Conservation (phyloP, 1,140 invertebrate genomes). For the Orius laevigatus region DNA sequence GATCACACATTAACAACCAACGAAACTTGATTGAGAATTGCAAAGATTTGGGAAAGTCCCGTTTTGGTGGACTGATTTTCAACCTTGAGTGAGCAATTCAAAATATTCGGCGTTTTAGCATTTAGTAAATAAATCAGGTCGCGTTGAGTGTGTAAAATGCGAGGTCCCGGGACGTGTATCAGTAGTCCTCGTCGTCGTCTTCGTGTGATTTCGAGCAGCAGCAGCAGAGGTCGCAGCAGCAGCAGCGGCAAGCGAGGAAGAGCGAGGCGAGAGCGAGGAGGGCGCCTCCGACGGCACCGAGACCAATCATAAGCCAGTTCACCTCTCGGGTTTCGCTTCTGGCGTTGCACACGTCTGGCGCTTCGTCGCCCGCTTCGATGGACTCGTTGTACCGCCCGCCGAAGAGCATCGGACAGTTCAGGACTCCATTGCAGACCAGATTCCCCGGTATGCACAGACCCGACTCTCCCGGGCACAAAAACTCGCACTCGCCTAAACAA, state of each 20-base stretch:
- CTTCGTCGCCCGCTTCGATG: constrained; percentile 21
- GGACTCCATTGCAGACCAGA: constrained; percentile 69
- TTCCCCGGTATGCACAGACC: constrained; percentile 62
- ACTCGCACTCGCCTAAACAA: constrained; percentile 27
- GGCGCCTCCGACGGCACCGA: constrained; percentile 29
- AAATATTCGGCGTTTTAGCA: not conserved
- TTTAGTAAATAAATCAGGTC: not conserved
- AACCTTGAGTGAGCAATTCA: not conserved
- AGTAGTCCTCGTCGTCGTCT: constrained; percentile 20
- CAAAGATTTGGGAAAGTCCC: too few species aligned
- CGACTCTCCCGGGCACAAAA: constrained; percentile 65
- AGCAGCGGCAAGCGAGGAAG: constrained; percentile 31
- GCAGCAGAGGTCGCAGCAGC: constrained; percentile 27
- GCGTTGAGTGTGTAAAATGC: constrained; percentile 7
- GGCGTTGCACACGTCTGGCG: constrained; percentile 39
- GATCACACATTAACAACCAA: too few species aligned
- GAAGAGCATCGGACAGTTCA: constrained; percentile 50
- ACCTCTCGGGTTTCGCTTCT: constrained; percentile 27
- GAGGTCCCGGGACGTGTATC: constrained; percentile 14
- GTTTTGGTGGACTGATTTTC: not conserved
- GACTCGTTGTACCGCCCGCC: constrained; percentile 16
- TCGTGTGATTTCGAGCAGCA: constrained; percentile 18
- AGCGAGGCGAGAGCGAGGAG: constrained; percentile 30
- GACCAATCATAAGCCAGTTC: constrained; percentile 35
- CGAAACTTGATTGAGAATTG: too few species aligned